Base-by-base conservation (phyloP, 2,888 invertebrate genomes). In the Galeopsomyia nigrocyanea region DNA sequence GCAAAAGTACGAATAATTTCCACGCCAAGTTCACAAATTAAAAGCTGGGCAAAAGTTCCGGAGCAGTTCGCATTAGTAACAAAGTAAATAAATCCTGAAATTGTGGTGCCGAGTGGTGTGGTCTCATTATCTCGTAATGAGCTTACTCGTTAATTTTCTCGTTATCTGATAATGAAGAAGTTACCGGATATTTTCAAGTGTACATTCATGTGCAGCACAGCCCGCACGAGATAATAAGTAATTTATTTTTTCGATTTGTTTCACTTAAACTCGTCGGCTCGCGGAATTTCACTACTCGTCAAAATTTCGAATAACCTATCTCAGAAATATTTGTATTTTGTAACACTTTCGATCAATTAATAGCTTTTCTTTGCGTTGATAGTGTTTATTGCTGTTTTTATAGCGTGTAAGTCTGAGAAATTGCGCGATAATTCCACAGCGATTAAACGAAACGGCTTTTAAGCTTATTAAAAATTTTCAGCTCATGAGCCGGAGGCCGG, bases 101-200 rank as follows among this genome's bases (percentile, higher is more conserved):
- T 21, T 16, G 58, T 46, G 68, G 22, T 55, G 58, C 55, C 26
- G 56, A 71, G 51, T 53, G 57, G n/a, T 14, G 64, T 14, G 64
- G 21, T 57, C 64, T 73, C 73, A 73, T 75, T 75, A 75, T 70
- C 73, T 73, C 67, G 58, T 70, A 75, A 75, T 73, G 75, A 75
- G 75, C 70, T 73, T 61, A 60, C 73, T 72, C 72, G 73, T 75
- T 75, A 75, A 70, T 75, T 73, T 67, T 66, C 70, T 75, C 68
- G 58, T 73, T 75, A 75, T 75, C 62, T 49, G 66, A 71, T 71
- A 69, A 75, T 68, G 66, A 69, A 68, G 66, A 62, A 63, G 46
- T 75, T 69, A 58, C 57, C 22, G 69, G 47, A 61, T 64, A 65
- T 51, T 71, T 62, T 68, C 53, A 64, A 63, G 50, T 63, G 16